Evolutionary conservation across 2,888 invertebrate species (phyloP), one percentile per base, ranked within the genome.

Genomic region (Blastobasis adustella): DNA sequence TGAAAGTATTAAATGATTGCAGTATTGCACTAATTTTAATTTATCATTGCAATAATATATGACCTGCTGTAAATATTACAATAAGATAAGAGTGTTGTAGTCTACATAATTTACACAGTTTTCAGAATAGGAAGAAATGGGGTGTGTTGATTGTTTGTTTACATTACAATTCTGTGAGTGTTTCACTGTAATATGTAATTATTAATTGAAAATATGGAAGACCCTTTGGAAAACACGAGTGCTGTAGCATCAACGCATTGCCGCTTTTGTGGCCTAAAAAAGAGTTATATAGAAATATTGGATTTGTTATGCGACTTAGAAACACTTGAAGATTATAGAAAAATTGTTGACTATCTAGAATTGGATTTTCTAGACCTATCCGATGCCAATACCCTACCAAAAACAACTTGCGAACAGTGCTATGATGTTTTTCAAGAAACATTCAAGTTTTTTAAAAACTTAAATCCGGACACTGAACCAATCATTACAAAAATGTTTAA

Each of bases 321-420:
- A 44, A 51, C 50, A 4, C 45, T 49, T 36, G 38, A 49, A 5
- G 53, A 56, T 46, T 49, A 49, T 37, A 7, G 46, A 5, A 51
- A 56, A 44, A 55, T 55, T 4, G 10, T 58, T n/a, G 42, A 45
- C 8, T 53, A 50, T 10, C 45, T 59, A 7, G 54, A 54, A 50
- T 46, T 58, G 6, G 49, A 52, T 38, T 55, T 53, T 40, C 49
- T 59, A 0, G 55, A 62, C 46, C 44, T 59, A 6, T 47, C 49
- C 4, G 39, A 52, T 40, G 7, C 5, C 8, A 50, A 53, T 38
- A 46, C 45, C 4, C 46, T 62, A 36, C 63, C 63, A 2, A 58
- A 56, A 49, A 56, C 51, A 5, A 54, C 57, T 10, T 63, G 63
- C 36, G 49, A 47, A 8, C 10, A 37, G 0, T 63, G 63, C 50